phyloP scores from a whole-genome alignment of 2,113 vertebrate species.

The Saguinus midas region DNA sequence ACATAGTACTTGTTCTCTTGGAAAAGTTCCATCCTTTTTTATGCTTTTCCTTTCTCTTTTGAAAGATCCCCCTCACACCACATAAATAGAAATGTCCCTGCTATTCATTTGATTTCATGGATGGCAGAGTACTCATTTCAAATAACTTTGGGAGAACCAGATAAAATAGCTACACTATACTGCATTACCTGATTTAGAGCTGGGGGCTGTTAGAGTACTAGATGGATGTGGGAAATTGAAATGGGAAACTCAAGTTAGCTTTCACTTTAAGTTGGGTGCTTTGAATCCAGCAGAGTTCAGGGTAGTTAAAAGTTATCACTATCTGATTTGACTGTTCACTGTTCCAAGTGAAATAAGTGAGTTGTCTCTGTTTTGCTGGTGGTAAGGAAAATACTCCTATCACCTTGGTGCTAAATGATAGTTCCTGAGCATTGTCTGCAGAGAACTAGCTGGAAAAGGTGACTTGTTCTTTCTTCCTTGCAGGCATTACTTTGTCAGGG shows the following conservation, averaged over 20 bases:
- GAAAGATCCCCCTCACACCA: constrained; percentile 70
- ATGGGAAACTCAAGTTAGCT: constrained; percentile 69
- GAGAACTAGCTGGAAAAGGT: constrained; percentile 39
- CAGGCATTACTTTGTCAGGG: constrained; percentile 59
- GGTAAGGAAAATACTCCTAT: constrained; percentile 44
- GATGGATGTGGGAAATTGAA: constrained; percentile 63
- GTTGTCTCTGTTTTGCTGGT: constrained; percentile 36
- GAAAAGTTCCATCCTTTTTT: constrained; percentile 68
- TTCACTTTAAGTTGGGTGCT: constrained; percentile 62
- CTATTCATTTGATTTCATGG: constrained; percentile 81
- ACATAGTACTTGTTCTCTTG: constrained; percentile 61
- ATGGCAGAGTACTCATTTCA: constrained; percentile 75
- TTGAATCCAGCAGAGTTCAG: constrained; percentile 54
- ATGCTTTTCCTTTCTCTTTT: constrained; percentile 72
- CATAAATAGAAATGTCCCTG: constrained; percentile 77
- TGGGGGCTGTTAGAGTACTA: constrained; percentile 37
- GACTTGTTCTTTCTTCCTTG: constrained; percentile 20
- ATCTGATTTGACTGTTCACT: constrained; percentile 63
- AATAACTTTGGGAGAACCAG: constrained; percentile 74
- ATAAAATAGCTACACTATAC: constrained; percentile 71
- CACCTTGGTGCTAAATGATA: constrained; percentile 45
- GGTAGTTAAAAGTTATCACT: constrained; percentile 66
- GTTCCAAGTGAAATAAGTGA: constrained; percentile 59
- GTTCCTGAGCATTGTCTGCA: constrained; percentile 6
- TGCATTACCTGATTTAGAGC: constrained; percentile 77